Conservation (phyloP, 2,113 vertebrate species). For the Sakesphorus luctuosus region DNA sequence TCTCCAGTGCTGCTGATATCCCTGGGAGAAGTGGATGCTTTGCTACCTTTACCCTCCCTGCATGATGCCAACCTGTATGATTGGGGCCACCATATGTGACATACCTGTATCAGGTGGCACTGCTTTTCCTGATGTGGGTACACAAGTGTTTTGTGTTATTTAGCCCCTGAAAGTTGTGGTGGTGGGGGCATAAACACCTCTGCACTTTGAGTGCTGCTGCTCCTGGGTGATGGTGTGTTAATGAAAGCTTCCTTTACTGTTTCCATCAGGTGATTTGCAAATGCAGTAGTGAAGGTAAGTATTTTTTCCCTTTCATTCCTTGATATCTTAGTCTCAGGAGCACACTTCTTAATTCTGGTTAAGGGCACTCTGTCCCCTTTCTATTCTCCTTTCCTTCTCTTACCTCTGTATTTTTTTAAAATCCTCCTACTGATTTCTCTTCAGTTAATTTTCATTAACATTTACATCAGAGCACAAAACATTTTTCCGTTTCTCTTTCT, state of each 20-base stretch:
- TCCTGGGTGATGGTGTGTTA: background rate
- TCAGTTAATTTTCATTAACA: background rate
- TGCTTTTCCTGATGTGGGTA: background rate
- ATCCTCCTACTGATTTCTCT: background rate
- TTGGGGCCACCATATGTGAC: background rate
- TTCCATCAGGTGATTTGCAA: slow-evolving; percentile 78
- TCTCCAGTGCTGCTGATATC: background rate
- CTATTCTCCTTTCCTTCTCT: background rate
- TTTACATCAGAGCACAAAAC: background rate
- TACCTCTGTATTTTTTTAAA: background rate
- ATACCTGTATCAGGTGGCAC: background rate
- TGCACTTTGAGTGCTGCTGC: background rate
- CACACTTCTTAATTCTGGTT: background rate
- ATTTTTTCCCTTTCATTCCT: background rate
- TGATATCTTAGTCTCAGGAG: fast-evolving
- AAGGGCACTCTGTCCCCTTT: background rate
- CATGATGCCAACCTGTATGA: background rate
- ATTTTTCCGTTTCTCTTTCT: background rate
- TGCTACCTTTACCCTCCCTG: background rate
- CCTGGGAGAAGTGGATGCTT: background rate
- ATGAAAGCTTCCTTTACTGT: background rate
- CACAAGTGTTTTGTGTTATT: background rate
- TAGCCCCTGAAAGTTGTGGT: background rate
- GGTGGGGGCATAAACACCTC: background rate
- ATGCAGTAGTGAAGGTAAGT: slow-evolving; percentile 76